Base-by-base conservation (phyloP, 2,113 vertebrate species). In the Chinchilla lanigera region DNA sequence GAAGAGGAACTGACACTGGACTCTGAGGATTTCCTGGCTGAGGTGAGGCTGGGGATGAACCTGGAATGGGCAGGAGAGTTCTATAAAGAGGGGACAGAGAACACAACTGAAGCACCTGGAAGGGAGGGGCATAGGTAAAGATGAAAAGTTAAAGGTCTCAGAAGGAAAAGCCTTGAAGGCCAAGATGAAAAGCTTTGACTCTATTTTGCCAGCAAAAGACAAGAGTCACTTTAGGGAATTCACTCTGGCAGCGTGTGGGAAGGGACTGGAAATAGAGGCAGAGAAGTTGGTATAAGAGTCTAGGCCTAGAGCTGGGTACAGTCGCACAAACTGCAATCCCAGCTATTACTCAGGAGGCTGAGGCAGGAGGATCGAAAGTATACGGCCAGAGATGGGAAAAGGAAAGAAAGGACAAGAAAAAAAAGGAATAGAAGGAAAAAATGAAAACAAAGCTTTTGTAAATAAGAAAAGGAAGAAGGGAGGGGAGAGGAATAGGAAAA, bases 51-150 rank as follows among this genome's bases (percentile, higher is more conserved):
- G 80, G 9, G 60, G 47, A 7, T 60, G 7, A 35, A 56, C 9
- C 24, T 13, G 82, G 60, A 92, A 67, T 10, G 60, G 67, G 56
- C 38, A 47, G 56, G 47, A 90, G 7, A 9, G 67, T 84, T 96
- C 95, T 84, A 96, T 91, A 87, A 87, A 90, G 60, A 86, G 33
- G 35, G 47, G n/a, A 47, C 50, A 71, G 63, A 22, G n/a, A 50
- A 75, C 65, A 60, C n/a, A 96, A 81, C 63, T 19, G 11, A 87
- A 52, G 83, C 11, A 26, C n/a, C 63, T 33, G 41, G 93, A 1
- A 67, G 38, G 30, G 26, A 89, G 77, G 78, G 35, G 41, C 26
- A 7, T 50, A 56, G 2, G 26, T 75, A 20, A 94, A 95, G 50
- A 75, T 1, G 13, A 22, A 73, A 95, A 86, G 56, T 56, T 88